Evolutionary conservation across 2,113 vertebrate species (phyloP).

Genomic region (Myanophis thanlyinensis): DNA sequence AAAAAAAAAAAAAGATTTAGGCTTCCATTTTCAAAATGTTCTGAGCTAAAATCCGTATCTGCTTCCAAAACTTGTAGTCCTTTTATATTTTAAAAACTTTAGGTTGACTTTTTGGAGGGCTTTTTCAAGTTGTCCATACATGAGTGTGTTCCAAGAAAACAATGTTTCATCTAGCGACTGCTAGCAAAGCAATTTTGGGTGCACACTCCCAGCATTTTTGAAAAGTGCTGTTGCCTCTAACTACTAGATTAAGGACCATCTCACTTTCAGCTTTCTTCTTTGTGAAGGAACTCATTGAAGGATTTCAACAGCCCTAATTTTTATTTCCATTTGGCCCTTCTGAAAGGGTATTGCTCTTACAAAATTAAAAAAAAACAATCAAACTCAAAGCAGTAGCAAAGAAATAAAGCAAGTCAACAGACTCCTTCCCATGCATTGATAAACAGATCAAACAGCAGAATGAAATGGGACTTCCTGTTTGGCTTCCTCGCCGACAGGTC

Average conservation of each 20-base stretch:
- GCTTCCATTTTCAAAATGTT: too few species aligned
- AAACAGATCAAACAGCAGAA: not conserved
- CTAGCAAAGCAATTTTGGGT: not conserved
- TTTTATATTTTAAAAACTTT: not conserved
- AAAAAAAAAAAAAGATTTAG: too few species aligned
- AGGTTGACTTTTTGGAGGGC: not conserved
- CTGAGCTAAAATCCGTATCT: too few species aligned
- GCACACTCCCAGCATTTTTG: not conserved
- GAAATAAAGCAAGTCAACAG: not conserved
- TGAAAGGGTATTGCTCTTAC: not conserved
- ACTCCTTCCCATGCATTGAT: not conserved
- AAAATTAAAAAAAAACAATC: not conserved
- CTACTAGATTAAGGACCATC: not conserved
- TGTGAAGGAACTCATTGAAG: not conserved
- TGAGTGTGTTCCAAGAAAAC: not conserved
- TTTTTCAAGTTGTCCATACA: not conserved
- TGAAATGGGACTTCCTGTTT: too few species aligned
- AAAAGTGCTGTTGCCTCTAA: not conserved
- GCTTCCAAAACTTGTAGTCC: too few species aligned
- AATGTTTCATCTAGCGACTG: not conserved
- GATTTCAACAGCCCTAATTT: not conserved
- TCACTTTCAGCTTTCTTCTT: not conserved
- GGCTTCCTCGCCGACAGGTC: too few species aligned
- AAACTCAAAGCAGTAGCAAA: not conserved
- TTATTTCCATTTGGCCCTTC: not conserved